Percentiles rank a stretch among this genome's conserved stretches.
Evolutionary conservation across 2,113 vertebrate species (phyloP).

Genomic region (Prunella fulvescens): DNA sequence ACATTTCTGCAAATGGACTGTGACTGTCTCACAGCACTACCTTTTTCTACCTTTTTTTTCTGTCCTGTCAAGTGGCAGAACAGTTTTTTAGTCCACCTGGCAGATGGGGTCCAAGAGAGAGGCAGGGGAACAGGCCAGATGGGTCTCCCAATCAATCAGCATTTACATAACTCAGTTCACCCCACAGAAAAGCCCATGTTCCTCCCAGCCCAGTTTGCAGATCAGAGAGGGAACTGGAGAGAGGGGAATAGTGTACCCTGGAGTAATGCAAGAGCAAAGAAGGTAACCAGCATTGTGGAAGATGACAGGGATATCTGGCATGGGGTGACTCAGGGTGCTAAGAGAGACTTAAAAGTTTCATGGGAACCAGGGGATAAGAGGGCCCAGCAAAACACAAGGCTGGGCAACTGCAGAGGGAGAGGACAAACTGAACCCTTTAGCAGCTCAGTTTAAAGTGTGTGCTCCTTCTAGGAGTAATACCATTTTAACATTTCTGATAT

Average conservation of each 20-base stretch:
- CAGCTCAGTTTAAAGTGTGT: not conserved
- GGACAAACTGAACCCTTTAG: not conserved
- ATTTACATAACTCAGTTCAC: not conserved
- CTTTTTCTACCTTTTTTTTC: not conserved
- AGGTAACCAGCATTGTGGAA: not conserved
- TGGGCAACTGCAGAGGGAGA: not conserved
- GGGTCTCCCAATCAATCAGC: not conserved
- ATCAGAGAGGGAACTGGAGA: not conserved
- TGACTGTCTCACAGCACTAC: not conserved
- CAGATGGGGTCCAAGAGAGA: not conserved
- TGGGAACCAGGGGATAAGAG: not conserved
- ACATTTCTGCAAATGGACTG: not conserved
- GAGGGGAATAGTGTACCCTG: not conserved
- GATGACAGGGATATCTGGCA: not conserved
- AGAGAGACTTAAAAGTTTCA: not conserved
- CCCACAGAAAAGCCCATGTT: not conserved
- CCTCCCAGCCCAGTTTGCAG: not conserved
- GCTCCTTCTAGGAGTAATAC: not conserved
- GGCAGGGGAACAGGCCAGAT: not conserved
- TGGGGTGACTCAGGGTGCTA: rapidly evolving
- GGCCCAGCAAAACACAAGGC: too few species aligned
- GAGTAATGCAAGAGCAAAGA: not conserved
- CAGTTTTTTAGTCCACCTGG: not conserved
- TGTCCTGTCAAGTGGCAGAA: not conserved
- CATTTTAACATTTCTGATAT: not conserved